Evolutionary conservation across 2,888 invertebrate genomes (phyloP).

Genomic region (Rhimphoctona megacephalus): DNA sequence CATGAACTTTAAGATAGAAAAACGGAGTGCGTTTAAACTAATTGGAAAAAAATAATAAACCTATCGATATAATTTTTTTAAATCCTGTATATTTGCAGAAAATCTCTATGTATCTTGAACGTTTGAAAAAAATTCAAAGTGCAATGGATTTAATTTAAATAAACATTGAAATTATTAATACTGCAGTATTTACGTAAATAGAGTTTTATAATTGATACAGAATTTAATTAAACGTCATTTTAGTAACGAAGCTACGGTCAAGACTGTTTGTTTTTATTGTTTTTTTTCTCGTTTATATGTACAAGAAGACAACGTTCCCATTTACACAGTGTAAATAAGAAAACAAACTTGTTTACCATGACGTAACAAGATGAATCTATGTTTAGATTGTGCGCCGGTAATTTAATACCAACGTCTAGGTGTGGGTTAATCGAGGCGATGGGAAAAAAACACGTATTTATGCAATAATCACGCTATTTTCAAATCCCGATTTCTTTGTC

Average conservation of each 20-base stretch:
- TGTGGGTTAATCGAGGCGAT: slow-evolving; percentile 21
- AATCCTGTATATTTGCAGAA: neutral
- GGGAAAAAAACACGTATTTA: neutral
- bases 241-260: neutral
- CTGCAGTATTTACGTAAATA: neutral
- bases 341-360: slow-evolving; percentile 68
- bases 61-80: neutral
- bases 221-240: neutral
- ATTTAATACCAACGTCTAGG: slow-evolving; percentile 38
- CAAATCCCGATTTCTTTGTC: neutral
- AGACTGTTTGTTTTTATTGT: neutral
- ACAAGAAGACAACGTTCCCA: slow-evolving; percentile 58
- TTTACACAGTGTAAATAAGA: slow-evolving; percentile 54
- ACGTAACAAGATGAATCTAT: slow-evolving; percentile 58
- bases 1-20: neutral
- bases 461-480: neutral
- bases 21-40: neutral
- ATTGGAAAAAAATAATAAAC: neutral
- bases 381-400: slow-evolving; percentile 66
- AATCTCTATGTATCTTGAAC: neutral
- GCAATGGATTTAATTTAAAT: neutral
- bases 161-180: neutral
- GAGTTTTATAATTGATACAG: neutral
- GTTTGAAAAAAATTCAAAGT: neutral
- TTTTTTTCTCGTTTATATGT: neutral